Evolutionary conservation across 2,797 vertebrate species (phyloP), one percentile per base, ranked within the genome.

Genomic region (Cirrhinus mrigala): DNA sequence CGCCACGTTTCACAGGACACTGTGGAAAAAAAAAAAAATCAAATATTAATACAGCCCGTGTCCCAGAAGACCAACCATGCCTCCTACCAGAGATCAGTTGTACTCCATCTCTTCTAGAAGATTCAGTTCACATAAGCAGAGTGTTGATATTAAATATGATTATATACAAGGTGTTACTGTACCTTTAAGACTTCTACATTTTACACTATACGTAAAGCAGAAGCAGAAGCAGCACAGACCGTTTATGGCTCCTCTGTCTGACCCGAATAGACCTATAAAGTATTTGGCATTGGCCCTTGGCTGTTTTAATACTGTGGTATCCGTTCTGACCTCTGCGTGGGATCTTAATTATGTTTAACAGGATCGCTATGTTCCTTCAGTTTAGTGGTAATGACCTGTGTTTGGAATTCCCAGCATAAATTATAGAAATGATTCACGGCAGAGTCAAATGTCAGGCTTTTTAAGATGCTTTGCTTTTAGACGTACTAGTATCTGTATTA

Each of bases 11-110:
- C 44, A 85, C 50, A 80, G 87, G 83, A 48, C 77, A 66, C 88
- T 68, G 60, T 48, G 85, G 80, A 37, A 87, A 62, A 87, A 70
- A 80, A 37, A 87, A 62, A 87, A 70, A 81, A 16, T 83, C 18
- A 78, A 86, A 88, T 90, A 87, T 90, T 87, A 81, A 91, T 84
- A 71, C 54, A 64, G 16, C 60, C 46, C 56, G 37, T 58, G 56
- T 37, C 89, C 64, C 54, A 60, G 27, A 71, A 16, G 82, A 29
- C 48, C 44, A 16, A n/a, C 56, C 27, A 37, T 54, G 74, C 74
- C 48, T 22, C 6, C 9, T n/a, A 20, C 22, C 52, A 22, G 54
- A 71, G 20, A 73, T 7, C 48, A 81, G 64, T 62, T 46, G 10
- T 15, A 37, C 70, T 37, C n/a, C 37, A 46, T 69, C n/a, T 16